These are phyloP conservation scores for Caenorhabditis afra DNA, from an alignment of 2,888 invertebrate species.

Conservation along the genomic window DNA sequence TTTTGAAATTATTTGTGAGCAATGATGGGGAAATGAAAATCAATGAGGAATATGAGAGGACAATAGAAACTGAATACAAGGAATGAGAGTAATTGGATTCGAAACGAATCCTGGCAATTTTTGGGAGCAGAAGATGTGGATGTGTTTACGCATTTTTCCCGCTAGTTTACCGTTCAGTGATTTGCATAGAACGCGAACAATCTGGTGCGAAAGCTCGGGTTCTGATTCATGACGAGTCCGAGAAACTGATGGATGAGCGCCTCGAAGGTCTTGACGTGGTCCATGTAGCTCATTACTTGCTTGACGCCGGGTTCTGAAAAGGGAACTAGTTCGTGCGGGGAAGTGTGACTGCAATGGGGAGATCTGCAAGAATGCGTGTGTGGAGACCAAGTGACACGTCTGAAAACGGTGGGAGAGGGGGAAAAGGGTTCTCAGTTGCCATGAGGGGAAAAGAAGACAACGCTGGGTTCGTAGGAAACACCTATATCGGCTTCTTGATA, in stretches of 20 bases:
- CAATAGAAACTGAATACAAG: too few relatives aligned
- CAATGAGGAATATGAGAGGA: too few relatives aligned
- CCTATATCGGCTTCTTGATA: conserved; percentile 55
- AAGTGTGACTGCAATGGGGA: too few relatives aligned
- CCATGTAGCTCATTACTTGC: neutral
- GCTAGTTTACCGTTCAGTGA: neutral
- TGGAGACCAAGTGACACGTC: too few relatives aligned
- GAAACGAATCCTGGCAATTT: too few relatives aligned
- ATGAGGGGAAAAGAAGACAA: neutral
- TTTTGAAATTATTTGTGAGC: too few relatives aligned
- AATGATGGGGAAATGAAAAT: too few relatives aligned
- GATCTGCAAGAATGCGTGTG: too few relatives aligned
- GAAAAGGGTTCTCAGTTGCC: neutral
- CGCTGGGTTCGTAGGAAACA: neutral
- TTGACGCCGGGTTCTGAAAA: neutral
- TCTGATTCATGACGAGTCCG: neutral
- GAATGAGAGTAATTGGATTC: too few relatives aligned
- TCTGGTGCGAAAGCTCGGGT: neutral
- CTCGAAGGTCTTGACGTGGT: neutral
- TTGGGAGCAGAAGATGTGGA: neutral
- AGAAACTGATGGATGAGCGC: neutral
- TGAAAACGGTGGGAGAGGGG: neutral
- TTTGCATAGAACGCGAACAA: neutral
- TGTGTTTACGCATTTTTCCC: neutral
- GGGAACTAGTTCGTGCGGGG: too few relatives aligned